Percentiles rank a stretch among this genome's conserved stretches.
Conservation (phyloP, 2,113 vertebrate genomes). For the Halcyon malimbica region DNA sequence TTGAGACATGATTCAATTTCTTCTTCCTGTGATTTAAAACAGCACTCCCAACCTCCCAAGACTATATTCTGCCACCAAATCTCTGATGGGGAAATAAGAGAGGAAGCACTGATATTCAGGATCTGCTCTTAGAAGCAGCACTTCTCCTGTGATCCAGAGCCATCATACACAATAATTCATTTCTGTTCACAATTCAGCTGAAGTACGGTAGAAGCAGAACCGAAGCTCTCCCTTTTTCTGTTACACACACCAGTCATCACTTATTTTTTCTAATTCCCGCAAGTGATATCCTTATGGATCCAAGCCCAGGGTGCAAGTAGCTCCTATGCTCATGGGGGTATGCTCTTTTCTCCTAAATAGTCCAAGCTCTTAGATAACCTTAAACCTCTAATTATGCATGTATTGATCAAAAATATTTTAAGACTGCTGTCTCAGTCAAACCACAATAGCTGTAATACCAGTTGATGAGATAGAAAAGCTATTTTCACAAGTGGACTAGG, state of each 20-base stretch:
- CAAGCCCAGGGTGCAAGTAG: not conserved
- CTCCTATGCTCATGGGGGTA: not conserved
- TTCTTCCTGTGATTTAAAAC: not conserved
- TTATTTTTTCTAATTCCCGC: not conserved
- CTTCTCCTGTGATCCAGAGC: not conserved
- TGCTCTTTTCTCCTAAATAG: not conserved
- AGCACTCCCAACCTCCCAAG: not conserved
- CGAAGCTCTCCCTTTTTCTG: not conserved
- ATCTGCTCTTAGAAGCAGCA: not conserved
- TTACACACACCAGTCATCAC: not conserved
- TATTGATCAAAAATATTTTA: not conserved
- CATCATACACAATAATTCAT: accelerated
- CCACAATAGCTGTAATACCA: not conserved
- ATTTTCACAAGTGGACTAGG: not conserved
- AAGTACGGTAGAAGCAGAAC: not conserved
- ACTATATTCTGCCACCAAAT: not conserved
- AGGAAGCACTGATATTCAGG: not conserved
- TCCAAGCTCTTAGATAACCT: not conserved
- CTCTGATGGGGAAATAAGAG: not conserved
- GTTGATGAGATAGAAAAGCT: not conserved
- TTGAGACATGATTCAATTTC: not conserved
- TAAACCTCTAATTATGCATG: not conserved
- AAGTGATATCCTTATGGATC: not conserved
- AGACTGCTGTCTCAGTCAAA: not conserved
- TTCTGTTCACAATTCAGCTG: not conserved